Evolutionary conservation across 2,888 invertebrate species (phyloP), one percentile per base, ranked within the genome.

Genomic region (Drosophila koepferae): DNA sequence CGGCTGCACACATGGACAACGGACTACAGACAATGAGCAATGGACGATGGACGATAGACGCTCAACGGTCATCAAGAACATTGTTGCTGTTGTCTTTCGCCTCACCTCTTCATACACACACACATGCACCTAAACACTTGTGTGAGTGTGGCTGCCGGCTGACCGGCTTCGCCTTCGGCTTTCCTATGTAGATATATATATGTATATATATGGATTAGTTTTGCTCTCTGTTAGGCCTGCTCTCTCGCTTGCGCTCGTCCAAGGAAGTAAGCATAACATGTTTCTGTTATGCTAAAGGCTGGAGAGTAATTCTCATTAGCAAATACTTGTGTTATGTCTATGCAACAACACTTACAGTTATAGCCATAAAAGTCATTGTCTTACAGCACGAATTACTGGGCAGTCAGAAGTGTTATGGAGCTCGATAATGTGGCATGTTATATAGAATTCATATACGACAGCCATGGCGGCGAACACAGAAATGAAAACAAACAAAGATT

Each of bases 241-340:
- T 48, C 34, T 44, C 41, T 20, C 49, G 20, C 40, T 43, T 20
- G 3, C 44, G 54, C 54, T 41, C 61, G 7, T n/a, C 16, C 23
- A 66, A 74, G 75, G 74, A 69, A 74, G 68, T 68, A 65, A 80
- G 41, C 80, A 49, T 78, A 78, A 80, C 81, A 76, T 78, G 72
- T 68, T 76, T 80, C 60, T 68, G 76, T 76, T 75, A 75, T 75
- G 76, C 80, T 77, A 78, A 80, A 58, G 10, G 54, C 71, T 49
- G 48, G 40, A 69, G 65, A 80, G 72, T 64, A 72, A 69, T 75
- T 67, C 76, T 71, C 77, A 80, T 78, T 80, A 78, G 77, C 65
- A 63, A 80, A 80, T 75, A 67, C 76, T 64, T 63, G 64, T 65
- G 80, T 77, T 64, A 62, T 64, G 80, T 74, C 80, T 55, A 62